Evolutionary conservation across 2,113 vertebrate species (phyloP).

Genomic region (Climacteris rufus): DNA sequence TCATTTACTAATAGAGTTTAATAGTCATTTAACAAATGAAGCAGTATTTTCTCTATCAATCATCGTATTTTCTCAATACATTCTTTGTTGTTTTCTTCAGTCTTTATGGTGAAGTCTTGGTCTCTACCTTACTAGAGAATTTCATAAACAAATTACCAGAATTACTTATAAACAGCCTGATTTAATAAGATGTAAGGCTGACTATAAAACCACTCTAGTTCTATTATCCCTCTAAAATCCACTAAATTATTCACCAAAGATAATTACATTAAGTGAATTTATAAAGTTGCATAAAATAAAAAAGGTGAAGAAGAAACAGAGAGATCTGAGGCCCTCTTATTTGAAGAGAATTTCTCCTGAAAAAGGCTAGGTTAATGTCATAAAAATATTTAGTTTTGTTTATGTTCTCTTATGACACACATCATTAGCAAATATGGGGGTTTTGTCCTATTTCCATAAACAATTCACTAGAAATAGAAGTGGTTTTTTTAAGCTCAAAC

Average conservation of each 20-base stretch:
- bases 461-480: background rate
- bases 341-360: background rate
- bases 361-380: background rate
- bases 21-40: background rate
- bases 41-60: background rate
- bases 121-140: background rate
- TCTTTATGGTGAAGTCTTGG: background rate
- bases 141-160: background rate
- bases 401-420: background rate
- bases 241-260: background rate
- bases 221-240: background rate
- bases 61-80: background rate
- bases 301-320: background rate
- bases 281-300: background rate
- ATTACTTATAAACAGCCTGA: background rate
- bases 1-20: background rate
- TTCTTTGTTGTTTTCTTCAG: background rate
- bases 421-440: background rate
- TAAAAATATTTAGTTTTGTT: background rate
- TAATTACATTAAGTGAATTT: background rate
- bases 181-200: background rate
- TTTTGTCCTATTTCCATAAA: background rate
- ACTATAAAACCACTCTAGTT: background rate
- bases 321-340: background rate
- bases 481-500: background rate